Evolutionary conservation across 1,140 invertebrate species (phyloP), one percentile per base, ranked within the genome.

Genomic region (Tetranychus cinnabarinus): DNA sequence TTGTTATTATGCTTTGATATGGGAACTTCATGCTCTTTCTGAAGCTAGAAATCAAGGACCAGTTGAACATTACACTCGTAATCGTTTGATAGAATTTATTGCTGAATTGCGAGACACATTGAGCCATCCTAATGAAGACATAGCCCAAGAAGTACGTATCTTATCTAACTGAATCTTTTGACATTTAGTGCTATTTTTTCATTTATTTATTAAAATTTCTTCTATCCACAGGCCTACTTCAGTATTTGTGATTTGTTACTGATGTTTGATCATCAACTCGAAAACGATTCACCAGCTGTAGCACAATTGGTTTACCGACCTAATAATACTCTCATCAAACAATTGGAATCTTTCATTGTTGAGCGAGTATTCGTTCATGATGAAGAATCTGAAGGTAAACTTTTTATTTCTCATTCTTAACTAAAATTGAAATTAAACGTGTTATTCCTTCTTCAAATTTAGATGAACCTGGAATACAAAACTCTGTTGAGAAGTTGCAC

Each of bases 211-310:
- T 23, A 23, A 23, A 23, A 23, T 23, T 50, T 64, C 36, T 65
- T 66, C 60, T 12, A 67, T 56, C 71, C 73, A 37, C 69, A 87
- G 82, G 88, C 89, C 0, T 98, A 91, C 72, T 81, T 88, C 46
- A 86, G 85, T 13, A 82, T 98, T 48, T 97, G 92, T 73, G 95
- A 99, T 76, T 74, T 92, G 63, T 74, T 97, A 37, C 83, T 98
- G n/a, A 78, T 93, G 58, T 97, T 97, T 75, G 91, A 88, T 66
- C 84, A 85, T 71, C 85, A 93, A 68, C 71, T 95, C 59, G 31
- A 12, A 8, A 2, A 52, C 2, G 59, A 78, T 82, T 67, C 57
- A 69, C 52, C 68, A 67, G 63, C 73, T 84, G 58, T 76, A 62
- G 78, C 80, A 58, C 78, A 81, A 60, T 76, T 96, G 36, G 80